Conservation (phyloP, 2,113 vertebrate species). For the Corythoichthys haematopterus region DNA sequence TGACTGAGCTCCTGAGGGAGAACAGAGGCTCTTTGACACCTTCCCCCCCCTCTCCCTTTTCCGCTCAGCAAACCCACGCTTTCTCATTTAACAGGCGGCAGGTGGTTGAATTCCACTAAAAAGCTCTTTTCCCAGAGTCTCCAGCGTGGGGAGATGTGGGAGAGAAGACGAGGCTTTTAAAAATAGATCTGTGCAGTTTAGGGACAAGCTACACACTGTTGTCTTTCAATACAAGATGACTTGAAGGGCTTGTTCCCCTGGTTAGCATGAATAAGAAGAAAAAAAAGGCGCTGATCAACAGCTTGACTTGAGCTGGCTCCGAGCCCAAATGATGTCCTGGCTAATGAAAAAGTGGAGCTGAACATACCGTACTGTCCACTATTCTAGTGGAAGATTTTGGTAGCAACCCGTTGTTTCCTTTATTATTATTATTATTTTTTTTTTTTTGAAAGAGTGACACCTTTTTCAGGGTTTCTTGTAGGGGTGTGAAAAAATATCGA, state of each 20-base stretch:
- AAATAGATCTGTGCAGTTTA: conserved; percentile 60
- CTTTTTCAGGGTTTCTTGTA: too few relatives aligned
- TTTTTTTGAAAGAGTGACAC: too few relatives aligned
- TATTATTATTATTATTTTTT: too few relatives aligned
- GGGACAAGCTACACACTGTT: conserved; percentile 47
- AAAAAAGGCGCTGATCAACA: conserved; percentile 34
- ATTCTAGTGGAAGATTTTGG: too few relatives aligned
- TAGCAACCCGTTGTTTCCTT: too few relatives aligned
- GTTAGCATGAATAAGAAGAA: conserved; percentile 29
- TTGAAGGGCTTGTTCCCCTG: conserved; percentile 39
- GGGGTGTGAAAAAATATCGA: too few relatives aligned
- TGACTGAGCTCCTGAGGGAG: conserved; percentile 65
- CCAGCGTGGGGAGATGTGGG: conserved; percentile 43
- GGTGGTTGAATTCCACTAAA: conserved; percentile 71
- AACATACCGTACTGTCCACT: too few relatives aligned
- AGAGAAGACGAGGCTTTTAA: conserved; percentile 43
- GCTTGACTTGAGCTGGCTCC: conserved; percentile 15
- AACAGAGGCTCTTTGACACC: conserved; percentile 71
- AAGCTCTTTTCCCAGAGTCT: conserved; percentile 62
- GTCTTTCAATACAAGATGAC: conserved; percentile 44
- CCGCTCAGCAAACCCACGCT: conserved; percentile 63
- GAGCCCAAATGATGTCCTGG: conserved; percentile 16
- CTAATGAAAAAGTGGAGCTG: conserved; percentile 17
- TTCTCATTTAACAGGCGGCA: conserved; percentile 70
- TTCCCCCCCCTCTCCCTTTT: conserved; percentile 19